These are phyloP conservation scores for Dicentrarchus labrax DNA, from an alignment of 2,113 vertebrate species.

Conservation along the genomic window DNA sequence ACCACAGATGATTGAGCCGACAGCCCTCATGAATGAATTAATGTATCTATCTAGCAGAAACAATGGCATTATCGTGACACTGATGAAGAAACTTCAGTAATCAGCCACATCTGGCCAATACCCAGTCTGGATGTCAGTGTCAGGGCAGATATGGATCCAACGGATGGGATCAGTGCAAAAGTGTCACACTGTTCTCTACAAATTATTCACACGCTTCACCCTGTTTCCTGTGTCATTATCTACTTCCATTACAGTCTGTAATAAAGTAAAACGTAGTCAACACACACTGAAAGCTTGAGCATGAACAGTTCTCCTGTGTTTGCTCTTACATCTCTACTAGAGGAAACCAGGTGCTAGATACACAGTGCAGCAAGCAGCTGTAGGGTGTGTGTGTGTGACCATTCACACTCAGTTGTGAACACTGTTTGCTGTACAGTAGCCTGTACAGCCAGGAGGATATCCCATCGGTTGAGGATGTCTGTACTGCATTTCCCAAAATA, in stretches of 20 bases:
- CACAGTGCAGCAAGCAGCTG: background rate
- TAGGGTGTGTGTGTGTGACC: background rate
- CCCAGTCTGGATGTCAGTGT: background rate
- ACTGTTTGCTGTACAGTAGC: background rate
- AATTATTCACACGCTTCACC: background rate
- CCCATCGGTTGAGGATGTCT: background rate
- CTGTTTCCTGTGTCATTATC: background rate
- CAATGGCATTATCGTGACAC: background rate
- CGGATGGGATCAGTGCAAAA: background rate
- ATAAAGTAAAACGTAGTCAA: background rate
- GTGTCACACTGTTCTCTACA: background rate
- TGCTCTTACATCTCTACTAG: background rate
- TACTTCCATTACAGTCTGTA: background rate
- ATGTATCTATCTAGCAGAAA: background rate
- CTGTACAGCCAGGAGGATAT: background rate
- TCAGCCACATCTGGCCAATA: background rate
- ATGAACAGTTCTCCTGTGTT: background rate
- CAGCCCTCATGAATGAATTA: background rate
- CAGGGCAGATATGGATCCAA: background rate
- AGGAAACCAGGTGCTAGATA: slow-evolving; percentile 4
- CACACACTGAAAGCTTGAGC: background rate
- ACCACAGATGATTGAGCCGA: background rate
- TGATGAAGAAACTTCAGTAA: background rate
- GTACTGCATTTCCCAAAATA: background rate
- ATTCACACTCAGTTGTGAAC: slow-evolving; percentile 14